Evolutionary conservation across 2,797 vertebrate species (phyloP), one percentile per base, ranked within the genome.

Genomic region (Sebastes miniatus): DNA sequence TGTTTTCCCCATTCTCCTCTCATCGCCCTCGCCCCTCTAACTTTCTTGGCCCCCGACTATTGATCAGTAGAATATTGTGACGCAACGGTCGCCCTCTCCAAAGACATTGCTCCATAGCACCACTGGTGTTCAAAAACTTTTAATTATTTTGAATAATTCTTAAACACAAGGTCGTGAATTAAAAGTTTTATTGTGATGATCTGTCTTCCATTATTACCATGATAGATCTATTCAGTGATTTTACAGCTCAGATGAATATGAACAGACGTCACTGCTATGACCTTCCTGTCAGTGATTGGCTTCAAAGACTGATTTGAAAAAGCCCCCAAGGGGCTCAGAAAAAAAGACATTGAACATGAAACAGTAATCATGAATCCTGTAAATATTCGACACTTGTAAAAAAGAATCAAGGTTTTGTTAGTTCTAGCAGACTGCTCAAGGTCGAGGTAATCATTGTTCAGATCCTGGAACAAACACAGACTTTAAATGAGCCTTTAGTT

Each of bases 401-500:
- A 77, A 82, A 39, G 12, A 3, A 69, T 80, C 52, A 73, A 8
- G 4, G 8, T 16, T 58, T 31, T 6, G 3, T 47, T 13, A 50
- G 39, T 66, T 7, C n/a, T 5, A 71, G 24, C 8, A 2, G 20
- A 58, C 39, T 50, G 32, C 6, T 83, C 78, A 94, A 93, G 88
- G 91, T 93, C 73, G 89, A 73, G 76, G 72, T 77, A 91, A 92
- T 91, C 81, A 90, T 84, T 89, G 58, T 58, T 84, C 61, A 69
- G 18, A 69, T 74, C 61, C 56, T 65, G 6, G 25, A 56, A 57
- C 43, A 75, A 64, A 43, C 58, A 57, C 18, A 52, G 13, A 54
- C 14, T 54, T 70, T 29, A 56, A 59, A 76, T 65, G 3, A 81
- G 73, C 14, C 34, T 8, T 58, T 47, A 34, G 83, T 86, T 86